Evolutionary conservation across 2,797 vertebrate species (phyloP).

Genomic region (Craterocephalus amniculus): DNA sequence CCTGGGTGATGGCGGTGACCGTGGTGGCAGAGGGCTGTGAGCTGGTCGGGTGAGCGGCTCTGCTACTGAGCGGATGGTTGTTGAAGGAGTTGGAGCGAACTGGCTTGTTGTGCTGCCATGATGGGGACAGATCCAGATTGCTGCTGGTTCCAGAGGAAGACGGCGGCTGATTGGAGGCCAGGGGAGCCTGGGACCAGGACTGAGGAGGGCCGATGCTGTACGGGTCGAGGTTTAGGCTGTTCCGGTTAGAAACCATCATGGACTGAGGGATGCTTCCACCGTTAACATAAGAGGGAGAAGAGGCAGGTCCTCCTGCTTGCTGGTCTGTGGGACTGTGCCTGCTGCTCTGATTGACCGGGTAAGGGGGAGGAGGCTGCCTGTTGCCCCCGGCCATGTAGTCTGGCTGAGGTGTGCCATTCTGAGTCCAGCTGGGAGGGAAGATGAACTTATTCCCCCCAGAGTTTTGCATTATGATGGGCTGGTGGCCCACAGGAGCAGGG

Average conservation of each 20-base stretch:
- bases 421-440: conserved; percentile 89
- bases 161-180: conserved; percentile 82
- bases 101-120: conserved; percentile 87
- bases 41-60: conserved; percentile 82
- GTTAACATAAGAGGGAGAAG: conserved; percentile 88
- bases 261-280: conserved; percentile 89
- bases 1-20: conserved; percentile 94
- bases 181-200: conserved; percentile 87
- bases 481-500: conserved; percentile 89
- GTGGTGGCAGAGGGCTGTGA: conserved; percentile 95
- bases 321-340: conserved; percentile 90
- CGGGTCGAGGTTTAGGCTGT: conserved; percentile 94
- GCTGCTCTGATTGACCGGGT: conserved; percentile 87
- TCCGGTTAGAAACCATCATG: conserved; percentile 90
- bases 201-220: conserved; percentile 86
- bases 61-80: conserved; percentile 84
- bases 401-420: conserved; percentile 87
- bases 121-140: conserved; percentile 87
- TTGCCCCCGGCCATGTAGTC: conserved; percentile 86
- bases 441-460: conserved; percentile 90
- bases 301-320: conserved; percentile 86
- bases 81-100: conserved; percentile 96
- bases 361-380: conserved; percentile 92
- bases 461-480: conserved; percentile 96
- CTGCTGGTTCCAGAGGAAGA: conserved; percentile 81